Evolutionary conservation across 2,113 vertebrate genomes (phyloP).

Genomic region (Tamias sibiricus): DNA sequence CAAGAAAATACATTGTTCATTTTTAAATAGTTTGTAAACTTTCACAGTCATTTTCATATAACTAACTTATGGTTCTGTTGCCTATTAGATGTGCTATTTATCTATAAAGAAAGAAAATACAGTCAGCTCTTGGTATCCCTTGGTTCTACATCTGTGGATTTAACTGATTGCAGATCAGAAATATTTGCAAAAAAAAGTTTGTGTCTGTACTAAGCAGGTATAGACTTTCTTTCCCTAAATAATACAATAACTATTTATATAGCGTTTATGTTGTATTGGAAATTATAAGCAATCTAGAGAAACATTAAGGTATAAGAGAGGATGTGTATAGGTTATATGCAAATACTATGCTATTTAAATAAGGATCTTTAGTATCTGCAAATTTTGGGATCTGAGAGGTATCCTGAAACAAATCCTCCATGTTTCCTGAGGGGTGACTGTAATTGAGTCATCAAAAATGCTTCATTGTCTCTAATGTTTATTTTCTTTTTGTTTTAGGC

Average conservation of each 20-base stretch:
- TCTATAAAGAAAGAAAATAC: conserved; percentile 3
- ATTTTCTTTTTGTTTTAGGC: conserved; percentile 87
- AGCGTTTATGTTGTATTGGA: neutral
- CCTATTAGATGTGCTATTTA: neutral
- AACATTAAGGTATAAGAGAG: neutral
- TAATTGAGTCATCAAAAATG: neutral
- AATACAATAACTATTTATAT: neutral
- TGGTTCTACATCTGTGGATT: neutral
- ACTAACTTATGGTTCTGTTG: conserved; percentile 11
- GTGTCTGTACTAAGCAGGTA: neutral
- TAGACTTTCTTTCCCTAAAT: neutral
- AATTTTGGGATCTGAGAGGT: neutral
- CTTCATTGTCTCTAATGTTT: conserved; percentile 66
- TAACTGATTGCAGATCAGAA: neutral
- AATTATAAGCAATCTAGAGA: neutral
- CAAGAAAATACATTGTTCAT: neutral
- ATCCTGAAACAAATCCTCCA: neutral
- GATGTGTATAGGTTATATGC: neutral
- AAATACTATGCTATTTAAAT: neutral
- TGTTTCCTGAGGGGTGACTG: neutral
- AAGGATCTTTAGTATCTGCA: neutral
- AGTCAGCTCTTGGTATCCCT: neutral
- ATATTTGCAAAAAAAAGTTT: neutral
- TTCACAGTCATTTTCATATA: conserved; percentile 41
- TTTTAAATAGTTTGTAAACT: conserved; percentile 25